Percentiles rank a stretch among this genome's conserved stretches.
Conservation (phyloP, 2,113 vertebrate genomes). For the Apus apus region DNA sequence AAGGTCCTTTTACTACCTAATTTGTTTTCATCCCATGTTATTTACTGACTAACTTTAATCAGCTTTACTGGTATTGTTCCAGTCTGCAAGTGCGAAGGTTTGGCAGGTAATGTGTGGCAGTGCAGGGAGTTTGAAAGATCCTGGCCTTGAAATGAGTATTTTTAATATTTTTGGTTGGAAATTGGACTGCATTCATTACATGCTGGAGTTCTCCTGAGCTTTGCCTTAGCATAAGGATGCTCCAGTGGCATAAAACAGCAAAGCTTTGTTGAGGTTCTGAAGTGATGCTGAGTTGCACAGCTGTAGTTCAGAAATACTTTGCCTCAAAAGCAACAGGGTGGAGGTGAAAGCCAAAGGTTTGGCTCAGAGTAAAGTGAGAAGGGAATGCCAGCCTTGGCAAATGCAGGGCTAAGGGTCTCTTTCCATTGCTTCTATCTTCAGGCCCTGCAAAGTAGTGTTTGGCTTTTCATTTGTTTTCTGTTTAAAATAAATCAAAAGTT, state of each 20-base stretch:
- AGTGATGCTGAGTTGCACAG: not conserved
- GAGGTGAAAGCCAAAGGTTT: not conserved
- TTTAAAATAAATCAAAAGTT: not conserved
- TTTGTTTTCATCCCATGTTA: conserved; percentile 75
- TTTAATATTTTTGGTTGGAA: conserved; percentile 47
- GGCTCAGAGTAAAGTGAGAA: not conserved
- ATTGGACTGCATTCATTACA: conserved; percentile 29
- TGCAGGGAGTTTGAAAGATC: conserved; percentile 33
- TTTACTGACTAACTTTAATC: conserved; percentile 70
- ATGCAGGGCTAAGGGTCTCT: not conserved
- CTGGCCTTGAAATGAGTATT: conserved; percentile 31
- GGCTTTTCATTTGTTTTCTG: not conserved
- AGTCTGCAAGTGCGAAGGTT: conserved; percentile 34
- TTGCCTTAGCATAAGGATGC: not conserved
- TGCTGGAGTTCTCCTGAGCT: not conserved
- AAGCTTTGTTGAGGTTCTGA: not conserved
- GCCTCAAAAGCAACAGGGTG: not conserved
- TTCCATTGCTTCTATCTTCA: not conserved
- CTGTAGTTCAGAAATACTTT: not conserved
- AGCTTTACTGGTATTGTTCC: conserved; percentile 53
- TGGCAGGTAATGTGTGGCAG: conserved; percentile 60
- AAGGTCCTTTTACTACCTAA: conserved; percentile 67
- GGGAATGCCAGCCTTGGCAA: not conserved
- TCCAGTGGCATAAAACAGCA: not conserved
- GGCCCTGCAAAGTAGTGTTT: not conserved